Conservation (phyloP, 2,113 vertebrate species). For the Eupsittula cactorum region DNA sequence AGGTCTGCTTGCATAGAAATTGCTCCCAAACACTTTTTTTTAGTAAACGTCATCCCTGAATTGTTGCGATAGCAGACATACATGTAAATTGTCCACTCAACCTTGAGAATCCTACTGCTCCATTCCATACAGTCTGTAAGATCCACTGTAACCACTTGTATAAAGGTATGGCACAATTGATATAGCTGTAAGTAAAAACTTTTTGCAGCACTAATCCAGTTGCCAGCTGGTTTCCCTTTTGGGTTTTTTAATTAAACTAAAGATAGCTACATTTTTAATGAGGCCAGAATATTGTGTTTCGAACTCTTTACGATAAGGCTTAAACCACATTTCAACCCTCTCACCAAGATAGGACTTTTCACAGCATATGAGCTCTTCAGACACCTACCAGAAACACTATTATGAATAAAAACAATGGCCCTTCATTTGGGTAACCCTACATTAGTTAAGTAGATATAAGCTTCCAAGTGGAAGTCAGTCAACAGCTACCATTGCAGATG, state of each 20-base stretch:
- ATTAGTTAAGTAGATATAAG: background rate
- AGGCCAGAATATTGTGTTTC: background rate
- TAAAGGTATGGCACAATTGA: background rate
- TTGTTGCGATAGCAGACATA: background rate
- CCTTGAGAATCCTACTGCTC: background rate
- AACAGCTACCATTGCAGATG: background rate
- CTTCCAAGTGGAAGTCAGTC: background rate
- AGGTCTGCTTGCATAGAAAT: background rate
- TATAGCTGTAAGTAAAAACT: background rate
- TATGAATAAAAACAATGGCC: background rate
- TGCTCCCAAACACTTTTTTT: background rate
- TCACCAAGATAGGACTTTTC: background rate
- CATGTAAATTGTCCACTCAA: background rate
- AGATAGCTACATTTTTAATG: background rate
- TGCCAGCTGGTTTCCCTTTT: background rate
- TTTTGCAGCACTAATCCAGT: background rate
- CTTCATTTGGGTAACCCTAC: background rate
- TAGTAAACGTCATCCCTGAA: background rate
- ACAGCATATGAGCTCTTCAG: background rate
- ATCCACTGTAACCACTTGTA: background rate
- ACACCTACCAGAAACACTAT: background rate
- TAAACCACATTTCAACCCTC: background rate
- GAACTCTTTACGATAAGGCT: background rate
- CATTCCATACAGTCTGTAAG: background rate
- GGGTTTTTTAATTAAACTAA: background rate